Evolutionary conservation across 2,797 vertebrate species (phyloP), one percentile per base, ranked within the genome.

Genomic region (Octomys mimax): DNA sequence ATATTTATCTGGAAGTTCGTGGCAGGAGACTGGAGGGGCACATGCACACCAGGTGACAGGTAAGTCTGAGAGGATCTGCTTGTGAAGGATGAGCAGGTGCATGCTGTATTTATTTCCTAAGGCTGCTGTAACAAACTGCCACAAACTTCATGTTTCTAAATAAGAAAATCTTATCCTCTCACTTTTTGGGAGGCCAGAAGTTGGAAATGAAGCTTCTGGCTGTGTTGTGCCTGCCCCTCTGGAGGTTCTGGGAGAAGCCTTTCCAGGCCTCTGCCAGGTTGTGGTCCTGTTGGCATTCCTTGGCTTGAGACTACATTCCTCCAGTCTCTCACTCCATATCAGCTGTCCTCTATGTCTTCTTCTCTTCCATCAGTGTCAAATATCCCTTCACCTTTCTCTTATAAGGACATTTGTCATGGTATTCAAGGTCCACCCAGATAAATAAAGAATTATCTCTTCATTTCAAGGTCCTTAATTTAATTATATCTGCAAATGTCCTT

Each of bases 31-130:
- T 11, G 10, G 59, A 33, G 18, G 49, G 22, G 31, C n/a, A 62
- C 6, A 16, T 2, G 1, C 4, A 87, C 77, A 90, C 33, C 16
- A 19, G 18, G n/a, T 80, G 66, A 42, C 6, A 84, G 75, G 39
- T 13, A 24, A 88, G 31, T 85, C 88, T 71, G 81, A 91, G 57
- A 79, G 28, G 6, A 6, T 83, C 39, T 86, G 5, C 94, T 78
- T 95, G 73, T 52, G 75, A 79, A 89, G 24, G 5, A 84, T 26
- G 46, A 75, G 16, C 4, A 78, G 70, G 49, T 73, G 7, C 22
- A 24, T 89, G 70, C 28, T 81, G 16, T 22, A 24, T 92, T 81
- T 88, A n/a, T 92, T 92, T 92, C 52, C 36, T 33, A 80, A 42
- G n/a, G 42, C 31, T 94, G 19, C 14, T 31, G 0, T 80, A 68